Conservation (phyloP, 2,888 invertebrate genomes). For the Pimpla rufipes region DNA sequence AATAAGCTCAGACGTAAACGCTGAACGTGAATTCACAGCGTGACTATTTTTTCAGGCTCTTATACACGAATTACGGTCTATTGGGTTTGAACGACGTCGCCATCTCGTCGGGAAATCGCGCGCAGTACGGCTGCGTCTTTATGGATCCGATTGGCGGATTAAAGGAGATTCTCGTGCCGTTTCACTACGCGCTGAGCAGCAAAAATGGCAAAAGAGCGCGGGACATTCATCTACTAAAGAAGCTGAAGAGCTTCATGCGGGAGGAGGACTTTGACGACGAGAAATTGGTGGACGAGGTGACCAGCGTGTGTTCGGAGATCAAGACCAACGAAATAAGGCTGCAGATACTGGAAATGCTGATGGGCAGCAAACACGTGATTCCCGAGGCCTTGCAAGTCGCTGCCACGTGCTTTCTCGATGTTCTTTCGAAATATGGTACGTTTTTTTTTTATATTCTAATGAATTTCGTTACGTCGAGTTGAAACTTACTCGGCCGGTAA, state of each 20-base stretch:
- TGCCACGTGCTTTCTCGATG: conserved; percentile 83
- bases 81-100: conserved; percentile 89
- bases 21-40: background rate
- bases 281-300: conserved; percentile 86
- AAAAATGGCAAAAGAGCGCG: conserved; percentile 94
- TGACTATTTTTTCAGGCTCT: conserved; percentile 85
- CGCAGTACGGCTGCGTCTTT: conserved; percentile 91
- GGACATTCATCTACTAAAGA: conserved; percentile 94
- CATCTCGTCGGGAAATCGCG: conserved; percentile 85
- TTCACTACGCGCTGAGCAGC: conserved; percentile 95
- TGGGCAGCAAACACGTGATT: conserved; percentile 88
- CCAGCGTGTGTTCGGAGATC: conserved; percentile 88
- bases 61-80: conserved; percentile 93
- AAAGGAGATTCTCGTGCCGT: conserved; percentile 94
- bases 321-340: conserved; percentile 91
- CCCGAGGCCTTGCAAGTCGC: conserved; percentile 88
- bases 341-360: conserved; percentile 91
- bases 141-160: conserved; percentile 94
- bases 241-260: conserved; percentile 90
- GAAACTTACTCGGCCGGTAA: no score
- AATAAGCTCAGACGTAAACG: background rate
- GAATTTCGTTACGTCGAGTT: no score
- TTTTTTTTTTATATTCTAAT: conserved; percentile 20
- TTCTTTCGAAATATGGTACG: conserved; percentile 78
- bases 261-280: conserved; percentile 86